phyloP scores from a whole-genome alignment of 2,797 vertebrate genomes.

The Halcyon badia region DNA sequence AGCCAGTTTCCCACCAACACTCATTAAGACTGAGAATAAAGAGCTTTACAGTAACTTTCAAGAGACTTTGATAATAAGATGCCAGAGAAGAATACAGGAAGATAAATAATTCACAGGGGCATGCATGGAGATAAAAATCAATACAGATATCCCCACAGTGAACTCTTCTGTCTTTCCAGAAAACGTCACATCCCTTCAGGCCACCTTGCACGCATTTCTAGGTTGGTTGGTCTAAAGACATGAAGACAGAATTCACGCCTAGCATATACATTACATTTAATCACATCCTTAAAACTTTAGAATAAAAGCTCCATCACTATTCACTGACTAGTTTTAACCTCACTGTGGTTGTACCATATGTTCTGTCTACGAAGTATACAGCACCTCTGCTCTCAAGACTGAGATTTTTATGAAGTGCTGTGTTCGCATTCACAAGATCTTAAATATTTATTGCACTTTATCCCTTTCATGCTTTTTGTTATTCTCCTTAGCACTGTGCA shows the following conservation, averaged over 20 bases:
- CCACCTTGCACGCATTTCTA: too few species aligned
- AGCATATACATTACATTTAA: conserved; percentile 4
- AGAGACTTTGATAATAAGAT: neutral
- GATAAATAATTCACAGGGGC: conserved; percentile 47
- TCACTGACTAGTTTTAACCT: neutral
- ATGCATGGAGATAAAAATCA: neutral
- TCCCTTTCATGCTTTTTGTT: neutral
- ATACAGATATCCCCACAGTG: neutral
- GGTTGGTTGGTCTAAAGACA: neutral
- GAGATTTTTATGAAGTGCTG: neutral
- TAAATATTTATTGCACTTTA: neutral
- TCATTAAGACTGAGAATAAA: neutral
- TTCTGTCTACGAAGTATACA: neutral
- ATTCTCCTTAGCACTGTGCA: neutral
- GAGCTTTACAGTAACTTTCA: conserved; percentile 14
- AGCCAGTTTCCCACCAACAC: neutral
- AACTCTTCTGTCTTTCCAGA: conserved; percentile 14
- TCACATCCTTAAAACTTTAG: neutral
- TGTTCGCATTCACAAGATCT: neutral
- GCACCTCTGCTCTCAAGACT: neutral
- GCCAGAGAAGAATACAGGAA: conserved; percentile 12
- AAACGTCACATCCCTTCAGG: neutral
- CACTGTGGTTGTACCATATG: neutral
- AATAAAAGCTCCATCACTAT: neutral
- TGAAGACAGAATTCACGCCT: neutral